These are phyloP conservation scores for Saccopteryx leptura DNA, from an alignment of 2,113 vertebrate species.

Conservation along the genomic window DNA sequence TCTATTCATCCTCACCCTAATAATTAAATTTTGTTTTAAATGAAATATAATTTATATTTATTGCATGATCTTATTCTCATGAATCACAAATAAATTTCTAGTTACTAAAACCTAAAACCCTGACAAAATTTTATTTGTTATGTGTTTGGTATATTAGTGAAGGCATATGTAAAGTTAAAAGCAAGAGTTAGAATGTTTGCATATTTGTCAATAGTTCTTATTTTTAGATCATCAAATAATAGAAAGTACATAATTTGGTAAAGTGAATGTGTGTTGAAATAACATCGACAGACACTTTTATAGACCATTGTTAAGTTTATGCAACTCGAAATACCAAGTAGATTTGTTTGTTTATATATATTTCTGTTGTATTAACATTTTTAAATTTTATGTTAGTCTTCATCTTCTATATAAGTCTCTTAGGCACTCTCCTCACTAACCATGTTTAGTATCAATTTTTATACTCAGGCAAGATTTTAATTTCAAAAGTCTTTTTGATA, in stretches of 20 bases:
- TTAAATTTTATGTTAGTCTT: conserved; percentile 41
- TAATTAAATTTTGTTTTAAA: not conserved
- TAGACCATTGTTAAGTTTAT: not conserved
- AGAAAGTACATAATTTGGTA: not conserved
- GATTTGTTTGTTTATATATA: not conserved
- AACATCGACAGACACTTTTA: not conserved
- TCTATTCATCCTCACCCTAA: not conserved
- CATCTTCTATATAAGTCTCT: not conserved
- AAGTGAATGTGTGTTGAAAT: not conserved
- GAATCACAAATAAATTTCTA: not conserved
- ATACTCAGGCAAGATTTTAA: not conserved
- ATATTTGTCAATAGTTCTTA: not conserved
- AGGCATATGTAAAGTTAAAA: not conserved
- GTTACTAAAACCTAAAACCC: not conserved
- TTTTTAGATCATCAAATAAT: conserved; percentile 41
- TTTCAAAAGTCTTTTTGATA: conserved; percentile 68
- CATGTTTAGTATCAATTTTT: conserved; percentile 27
- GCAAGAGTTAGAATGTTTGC: not conserved
- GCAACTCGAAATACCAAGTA: not conserved
- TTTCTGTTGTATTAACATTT: conserved; percentile 29
- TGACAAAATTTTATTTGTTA: not conserved
- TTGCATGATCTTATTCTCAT: not conserved
- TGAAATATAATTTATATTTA: not conserved
- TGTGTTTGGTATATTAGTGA: not conserved
- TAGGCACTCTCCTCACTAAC: not conserved